Base-by-base conservation (phyloP, 1,140 invertebrate genomes). In the Nixonia krombeini region DNA sequence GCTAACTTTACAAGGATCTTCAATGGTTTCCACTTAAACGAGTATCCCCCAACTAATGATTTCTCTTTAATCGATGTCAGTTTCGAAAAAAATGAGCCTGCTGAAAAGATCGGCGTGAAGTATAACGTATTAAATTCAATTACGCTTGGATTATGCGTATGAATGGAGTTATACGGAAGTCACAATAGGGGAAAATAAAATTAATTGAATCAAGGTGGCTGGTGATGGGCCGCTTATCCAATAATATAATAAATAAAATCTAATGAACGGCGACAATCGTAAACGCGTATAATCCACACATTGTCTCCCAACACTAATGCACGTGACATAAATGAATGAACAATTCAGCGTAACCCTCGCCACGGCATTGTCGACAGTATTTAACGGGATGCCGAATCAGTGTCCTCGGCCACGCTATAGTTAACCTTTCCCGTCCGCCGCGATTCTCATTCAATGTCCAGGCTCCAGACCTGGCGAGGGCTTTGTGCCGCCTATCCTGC, bases 311-410 rank as follows among this genome's bases (percentile, higher is more conserved):
- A 31, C 12, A 35, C 4, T 6, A 2, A 12, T 13, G 12, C 29
- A 31, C 10, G 9, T 12, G 29, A 35, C 33, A 35, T 35, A 13
- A 35, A 35, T 12, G 33, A 35, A 35, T 35, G n/a, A 35, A 35
- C 33, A 35, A 13, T 35, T 35, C 33, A 13, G 12, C n/a, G 33
- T 35, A 13, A 35, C 33, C 33, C 33, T 35, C 2, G 12, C n/a
- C 33, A 6, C 10, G 33, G 33, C 12, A 35, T 35, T 35, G 33
- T 35, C 33, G 33, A 35, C 33, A 35, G 13, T 35, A 35, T 35
- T 35, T 35, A 35, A 35, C 33, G 33, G 13, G 33, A 35, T 35
- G n/a, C 33, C 33, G 12, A 13, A 35, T 13, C 12, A 35, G 33
- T 35, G 33, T 12, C 33, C 12, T 2, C 12, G 13, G 33, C 12